Evolutionary conservation across 2,888 invertebrate genomes (phyloP).

Genomic region (Xylophagus ater): DNA sequence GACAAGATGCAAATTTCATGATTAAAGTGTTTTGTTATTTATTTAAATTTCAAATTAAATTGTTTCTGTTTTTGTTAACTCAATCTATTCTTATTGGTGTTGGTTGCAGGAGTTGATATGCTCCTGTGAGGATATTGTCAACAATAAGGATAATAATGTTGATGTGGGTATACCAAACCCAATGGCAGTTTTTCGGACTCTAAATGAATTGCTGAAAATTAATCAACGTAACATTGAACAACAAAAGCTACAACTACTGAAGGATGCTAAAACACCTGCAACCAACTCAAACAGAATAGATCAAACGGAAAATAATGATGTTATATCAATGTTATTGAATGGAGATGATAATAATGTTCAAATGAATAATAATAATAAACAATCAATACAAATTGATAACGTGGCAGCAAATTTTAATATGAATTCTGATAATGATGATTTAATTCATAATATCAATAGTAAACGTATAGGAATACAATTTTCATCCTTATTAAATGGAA

Average conservation of each 20-base stretch:
- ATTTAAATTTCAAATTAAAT: no score
- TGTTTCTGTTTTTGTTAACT: no score
- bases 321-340: neutral
- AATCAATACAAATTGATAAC: conserved; percentile 26
- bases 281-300: conserved; percentile 18
- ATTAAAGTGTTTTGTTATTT: no score
- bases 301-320: conserved; percentile 10
- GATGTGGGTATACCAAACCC: conserved; percentile 34
- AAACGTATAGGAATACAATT: no score
- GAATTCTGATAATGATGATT: no score
- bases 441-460: no score
- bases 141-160: conserved; percentile 28
- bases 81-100: conserved; percentile 42
- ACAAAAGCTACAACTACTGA: conserved; percentile 39
- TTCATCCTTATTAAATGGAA: no score
- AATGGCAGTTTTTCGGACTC: conserved; percentile 32
- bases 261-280: conserved; percentile 38
- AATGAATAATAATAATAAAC: conserved; percentile 11
- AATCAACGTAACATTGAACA: conserved; percentile 41
- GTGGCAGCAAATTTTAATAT: no score
- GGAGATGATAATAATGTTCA: conserved; percentile 3
- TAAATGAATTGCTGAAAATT: conserved; percentile 32
- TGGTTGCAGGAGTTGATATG: conserved; percentile 57
- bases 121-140: conserved; percentile 50
- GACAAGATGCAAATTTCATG: no score